phyloP scores from a whole-genome alignment of 2,888 invertebrate species.

The Hirtodrosophila duncani region DNA sequence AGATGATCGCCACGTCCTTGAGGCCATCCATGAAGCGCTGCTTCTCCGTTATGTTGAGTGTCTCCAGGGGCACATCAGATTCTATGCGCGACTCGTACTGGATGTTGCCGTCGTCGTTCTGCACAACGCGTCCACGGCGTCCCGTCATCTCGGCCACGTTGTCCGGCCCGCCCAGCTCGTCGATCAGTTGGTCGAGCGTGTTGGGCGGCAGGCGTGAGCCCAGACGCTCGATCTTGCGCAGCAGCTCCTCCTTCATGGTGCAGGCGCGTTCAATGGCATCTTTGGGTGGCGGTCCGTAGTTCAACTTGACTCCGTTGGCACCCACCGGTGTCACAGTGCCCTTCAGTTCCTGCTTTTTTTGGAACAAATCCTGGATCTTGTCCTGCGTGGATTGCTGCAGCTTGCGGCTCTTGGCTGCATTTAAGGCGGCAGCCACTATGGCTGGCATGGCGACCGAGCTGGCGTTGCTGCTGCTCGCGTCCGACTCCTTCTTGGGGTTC shows the following conservation, averaged over 20 bases:
- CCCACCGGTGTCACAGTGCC: constrained; percentile 75
- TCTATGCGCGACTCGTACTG: constrained; percentile 97
- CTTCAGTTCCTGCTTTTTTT: constrained; percentile 77
- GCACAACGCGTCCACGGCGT: constrained; percentile 93
- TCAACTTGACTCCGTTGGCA: constrained; percentile 75
- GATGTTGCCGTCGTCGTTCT: constrained; percentile 94
- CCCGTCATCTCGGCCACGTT: constrained; percentile 99
- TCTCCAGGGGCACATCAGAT: constrained; percentile 96
- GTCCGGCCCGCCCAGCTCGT: constrained; percentile 97
- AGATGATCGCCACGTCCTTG: constrained; percentile 98
- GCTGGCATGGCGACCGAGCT: constrained; percentile 35
- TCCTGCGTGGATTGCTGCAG: constrained; percentile 83
- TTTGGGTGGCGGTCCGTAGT: constrained; percentile 83
- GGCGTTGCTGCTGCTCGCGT: background rate
- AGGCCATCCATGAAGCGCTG: constrained; percentile 98
- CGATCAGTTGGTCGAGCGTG: constrained; percentile 98
- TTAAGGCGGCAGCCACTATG: constrained; percentile 46
- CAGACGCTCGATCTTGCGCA: constrained; percentile 89
- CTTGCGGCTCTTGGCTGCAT: constrained; percentile 59
- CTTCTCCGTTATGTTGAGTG: constrained; percentile 95
- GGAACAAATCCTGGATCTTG: constrained; percentile 86
- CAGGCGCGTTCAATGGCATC: constrained; percentile 93
- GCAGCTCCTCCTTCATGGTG: constrained; percentile 94
- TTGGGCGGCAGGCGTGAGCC: constrained; percentile 95
- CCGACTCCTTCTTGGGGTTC: constrained; percentile 30